These are phyloP conservation scores for Percopsis omiscomaycus DNA, from an alignment of 2,797 vertebrate species.

Conservation along the genomic window DNA sequence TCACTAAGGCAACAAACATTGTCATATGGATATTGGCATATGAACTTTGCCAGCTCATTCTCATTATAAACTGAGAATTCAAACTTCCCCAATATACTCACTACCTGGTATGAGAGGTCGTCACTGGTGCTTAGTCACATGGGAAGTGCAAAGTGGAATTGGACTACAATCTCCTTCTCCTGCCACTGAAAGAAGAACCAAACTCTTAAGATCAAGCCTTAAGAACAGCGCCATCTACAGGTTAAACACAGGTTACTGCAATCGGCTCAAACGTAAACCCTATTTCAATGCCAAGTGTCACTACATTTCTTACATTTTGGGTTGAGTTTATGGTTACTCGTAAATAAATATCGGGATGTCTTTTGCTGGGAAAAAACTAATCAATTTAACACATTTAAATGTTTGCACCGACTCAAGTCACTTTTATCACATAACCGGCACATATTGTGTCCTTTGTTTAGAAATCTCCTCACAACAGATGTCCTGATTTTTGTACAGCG, in stretches of 20 bases:
- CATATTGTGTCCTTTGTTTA: constrained; percentile 27
- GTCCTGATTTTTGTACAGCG: constrained; percentile 55
- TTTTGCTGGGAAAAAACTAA: constrained; percentile 29
- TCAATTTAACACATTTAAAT: constrained; percentile 41
- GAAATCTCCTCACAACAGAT: constrained; percentile 14
- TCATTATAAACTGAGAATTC: constrained; percentile 80
- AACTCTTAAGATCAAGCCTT: constrained; percentile 4
- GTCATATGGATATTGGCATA: constrained; percentile 16
- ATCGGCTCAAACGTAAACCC: no score
- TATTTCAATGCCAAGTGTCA: constrained; percentile 1
- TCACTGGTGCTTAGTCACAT: constrained; percentile 4
- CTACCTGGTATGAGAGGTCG: constrained; percentile 50
- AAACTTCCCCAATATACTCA: constrained; percentile 28
- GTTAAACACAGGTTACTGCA: no score
- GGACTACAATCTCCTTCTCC: neutral
- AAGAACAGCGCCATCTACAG: no score
- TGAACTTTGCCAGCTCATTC: constrained; percentile 43
- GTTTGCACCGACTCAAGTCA: constrained; percentile 21
- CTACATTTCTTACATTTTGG: neutral
- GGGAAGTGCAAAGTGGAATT: neutral
- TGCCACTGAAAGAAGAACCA: neutral
- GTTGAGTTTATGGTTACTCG: no score
- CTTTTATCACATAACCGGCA: neutral
- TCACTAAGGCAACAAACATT: constrained; percentile 41
- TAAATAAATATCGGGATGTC: constrained; percentile 10